Evolutionary conservation across 1,140 invertebrate genomes (phyloP).

Genomic region (Pseudachorutes palmiensis): DNA sequence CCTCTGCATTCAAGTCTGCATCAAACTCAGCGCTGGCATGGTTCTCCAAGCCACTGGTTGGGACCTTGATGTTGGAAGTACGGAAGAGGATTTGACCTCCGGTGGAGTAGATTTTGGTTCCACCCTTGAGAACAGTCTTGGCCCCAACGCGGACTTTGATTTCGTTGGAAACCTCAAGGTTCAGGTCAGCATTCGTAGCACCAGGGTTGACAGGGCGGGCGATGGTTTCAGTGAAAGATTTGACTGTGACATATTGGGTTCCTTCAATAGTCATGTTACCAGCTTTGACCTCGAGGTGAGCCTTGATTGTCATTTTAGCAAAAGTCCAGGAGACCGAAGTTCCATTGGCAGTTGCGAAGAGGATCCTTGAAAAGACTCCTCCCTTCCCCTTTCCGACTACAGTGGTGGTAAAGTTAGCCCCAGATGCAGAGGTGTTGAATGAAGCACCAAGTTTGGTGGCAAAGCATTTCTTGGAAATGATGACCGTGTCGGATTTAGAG

Average conservation of each 20-base stretch:
- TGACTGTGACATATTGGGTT: background rate
- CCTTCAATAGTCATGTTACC: background rate
- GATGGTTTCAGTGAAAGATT: constrained; percentile 2
- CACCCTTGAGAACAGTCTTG: background rate
- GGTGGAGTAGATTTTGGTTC: background rate
- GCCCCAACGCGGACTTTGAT: background rate
- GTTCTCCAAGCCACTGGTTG: background rate
- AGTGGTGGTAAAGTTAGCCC: background rate
- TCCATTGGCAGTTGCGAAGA: background rate
- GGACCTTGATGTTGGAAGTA: background rate
- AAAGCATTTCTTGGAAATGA: constrained; percentile 5
- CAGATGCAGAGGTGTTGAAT: background rate
- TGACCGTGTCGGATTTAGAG: background rate
- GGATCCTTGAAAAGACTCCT: background rate
- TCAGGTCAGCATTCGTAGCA: background rate
- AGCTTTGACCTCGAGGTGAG: background rate
- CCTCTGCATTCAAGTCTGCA: background rate
- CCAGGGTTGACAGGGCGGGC: background rate
- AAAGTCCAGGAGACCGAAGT: background rate
- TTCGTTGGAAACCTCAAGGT: background rate
- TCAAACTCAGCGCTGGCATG: background rate
- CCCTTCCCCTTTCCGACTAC: constrained; percentile 1
- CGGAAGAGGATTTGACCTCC: background rate
- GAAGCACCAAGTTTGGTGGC: background rate
- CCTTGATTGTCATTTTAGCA: background rate